Conservation (phyloP, 2,888 invertebrate species). For the Keiferia lycopersicella region DNA sequence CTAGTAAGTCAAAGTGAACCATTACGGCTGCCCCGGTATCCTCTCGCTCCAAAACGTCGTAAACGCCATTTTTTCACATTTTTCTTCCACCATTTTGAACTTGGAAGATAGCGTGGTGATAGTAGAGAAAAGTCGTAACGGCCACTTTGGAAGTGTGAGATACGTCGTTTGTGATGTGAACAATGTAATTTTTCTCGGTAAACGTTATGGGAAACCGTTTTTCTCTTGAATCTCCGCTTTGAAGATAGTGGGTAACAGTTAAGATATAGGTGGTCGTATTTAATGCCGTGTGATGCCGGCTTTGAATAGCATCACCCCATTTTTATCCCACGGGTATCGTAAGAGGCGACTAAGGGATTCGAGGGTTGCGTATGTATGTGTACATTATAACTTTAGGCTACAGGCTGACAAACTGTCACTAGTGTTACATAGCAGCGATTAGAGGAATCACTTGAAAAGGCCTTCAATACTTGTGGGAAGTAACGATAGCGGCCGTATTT, state of each 20-base stretch:
- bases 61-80: constrained; percentile 40
- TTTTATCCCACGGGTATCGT: too few species aligned
- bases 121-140: constrained; percentile 12
- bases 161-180: constrained; percentile 45
- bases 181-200: constrained; percentile 60
- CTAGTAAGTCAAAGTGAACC: constrained; percentile 85
- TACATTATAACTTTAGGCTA: too few species aligned
- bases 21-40: constrained; percentile 61
- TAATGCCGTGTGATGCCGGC: neutral
- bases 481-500: too few species aligned
- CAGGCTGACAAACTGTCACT: too few species aligned
- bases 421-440: too few species aligned
- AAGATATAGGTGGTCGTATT: constrained; percentile 6
- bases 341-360: too few species aligned
- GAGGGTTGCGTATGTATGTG: too few species aligned
- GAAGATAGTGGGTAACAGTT: constrained; percentile 12
- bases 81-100: constrained; percentile 18
- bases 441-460: too few species aligned
- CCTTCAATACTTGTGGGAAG: too few species aligned
- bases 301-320: too few species aligned
- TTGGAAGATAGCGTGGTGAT: neutral
- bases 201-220: constrained; percentile 69
- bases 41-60: constrained; percentile 44
- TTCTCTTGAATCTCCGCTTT: constrained; percentile 47
- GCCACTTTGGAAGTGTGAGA: constrained; percentile 10